Evolutionary conservation across 2,797 vertebrate genomes (phyloP).

Genomic region (Melanogrammus aeglefinus): DNA sequence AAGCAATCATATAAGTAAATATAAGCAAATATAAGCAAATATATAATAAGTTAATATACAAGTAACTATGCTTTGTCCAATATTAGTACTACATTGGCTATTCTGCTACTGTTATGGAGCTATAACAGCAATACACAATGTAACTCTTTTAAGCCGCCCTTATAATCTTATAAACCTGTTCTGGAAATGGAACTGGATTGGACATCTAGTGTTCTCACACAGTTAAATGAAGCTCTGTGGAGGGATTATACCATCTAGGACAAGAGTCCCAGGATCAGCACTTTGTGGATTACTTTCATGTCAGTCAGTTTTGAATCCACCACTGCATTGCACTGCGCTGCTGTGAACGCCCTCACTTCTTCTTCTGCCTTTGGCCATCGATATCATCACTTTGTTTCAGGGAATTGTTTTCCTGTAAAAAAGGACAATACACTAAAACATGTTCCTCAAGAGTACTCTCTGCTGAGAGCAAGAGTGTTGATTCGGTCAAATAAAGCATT

Average conservation of each 20-base stretch:
- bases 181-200: not conserved
- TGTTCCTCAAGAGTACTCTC: not conserved
- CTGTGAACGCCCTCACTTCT: conserved; percentile 11
- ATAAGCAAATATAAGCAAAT: too few species aligned
- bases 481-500: not conserved
- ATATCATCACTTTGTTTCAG: conserved; percentile 55
- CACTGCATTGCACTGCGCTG: not conserved
- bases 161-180: not conserved
- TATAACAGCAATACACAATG: not conserved
- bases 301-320: not conserved
- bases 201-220: not conserved
- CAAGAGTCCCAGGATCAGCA: not conserved
- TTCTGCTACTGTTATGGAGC: not conserved
- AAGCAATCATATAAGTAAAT: not conserved
- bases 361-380: conserved; percentile 46
- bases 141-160: too few species aligned
- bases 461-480: not conserved
- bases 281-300: conserved; percentile 11
- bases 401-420: conserved; percentile 38
- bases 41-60: not conserved
- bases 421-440: not conserved
- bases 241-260: not conserved
- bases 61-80: not conserved
- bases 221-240: not conserved
- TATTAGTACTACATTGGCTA: not conserved